phyloP scores from a whole-genome alignment of 2,888 invertebrate genomes.

The Pachliopta kotzebuea region DNA sequence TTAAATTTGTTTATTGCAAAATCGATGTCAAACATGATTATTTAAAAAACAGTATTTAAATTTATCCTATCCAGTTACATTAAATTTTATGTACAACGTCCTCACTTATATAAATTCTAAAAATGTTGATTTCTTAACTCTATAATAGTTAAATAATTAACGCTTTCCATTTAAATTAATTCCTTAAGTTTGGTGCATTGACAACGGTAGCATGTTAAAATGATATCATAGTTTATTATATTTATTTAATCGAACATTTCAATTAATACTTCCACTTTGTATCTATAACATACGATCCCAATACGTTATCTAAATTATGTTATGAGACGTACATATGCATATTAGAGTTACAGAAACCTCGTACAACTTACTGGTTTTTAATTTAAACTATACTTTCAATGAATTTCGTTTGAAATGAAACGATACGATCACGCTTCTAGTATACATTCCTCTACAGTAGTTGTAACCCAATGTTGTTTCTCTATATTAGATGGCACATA shows the following conservation, averaged over 20 bases:
- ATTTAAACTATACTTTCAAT: slow-evolving; percentile 14
- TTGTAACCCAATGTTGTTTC: not conserved
- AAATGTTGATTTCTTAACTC: no score
- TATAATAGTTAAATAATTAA: no score
- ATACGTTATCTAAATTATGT: slow-evolving; percentile 16
- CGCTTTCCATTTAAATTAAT: no score
- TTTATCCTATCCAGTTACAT: not conserved
- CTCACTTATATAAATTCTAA: no score
- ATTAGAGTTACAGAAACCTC: not conserved
- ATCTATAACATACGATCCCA: slow-evolving; percentile 13
- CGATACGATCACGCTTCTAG: not conserved
- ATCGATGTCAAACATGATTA: no score
- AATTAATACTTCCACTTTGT: slow-evolving; percentile 11
- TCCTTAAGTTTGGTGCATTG: not conserved
- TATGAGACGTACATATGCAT: not conserved
- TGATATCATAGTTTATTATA: not conserved
- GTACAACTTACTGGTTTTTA: slow-evolving; percentile 18
- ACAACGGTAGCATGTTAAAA: not conserved
- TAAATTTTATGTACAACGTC: not conserved
- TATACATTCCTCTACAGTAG: not conserved
- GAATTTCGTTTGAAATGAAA: not conserved
- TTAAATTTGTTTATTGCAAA: no score
- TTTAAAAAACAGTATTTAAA: not conserved
- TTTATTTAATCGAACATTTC: slow-evolving; percentile 18
- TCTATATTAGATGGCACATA: not conserved